Conservation (phyloP, 53 echinoderm and acorn worm genomes). For the Stichopus horrens region DNA sequence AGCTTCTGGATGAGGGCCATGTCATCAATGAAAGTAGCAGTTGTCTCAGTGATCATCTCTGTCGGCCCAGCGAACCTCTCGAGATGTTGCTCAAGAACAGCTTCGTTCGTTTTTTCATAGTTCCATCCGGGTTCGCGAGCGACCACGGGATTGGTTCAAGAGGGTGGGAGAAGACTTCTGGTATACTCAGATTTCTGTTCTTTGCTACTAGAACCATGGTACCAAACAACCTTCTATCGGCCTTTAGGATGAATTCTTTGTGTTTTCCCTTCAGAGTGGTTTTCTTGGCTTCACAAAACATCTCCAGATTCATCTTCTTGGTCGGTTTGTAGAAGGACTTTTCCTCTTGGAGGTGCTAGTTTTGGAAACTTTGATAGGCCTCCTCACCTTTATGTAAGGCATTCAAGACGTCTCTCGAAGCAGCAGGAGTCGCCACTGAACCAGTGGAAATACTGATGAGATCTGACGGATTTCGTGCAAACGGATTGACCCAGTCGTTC, state of each 20-base stretch:
- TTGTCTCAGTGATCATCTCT: neutral
- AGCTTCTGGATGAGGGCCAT: neutral
- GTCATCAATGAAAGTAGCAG: neutral
- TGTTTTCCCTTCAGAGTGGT: neutral
- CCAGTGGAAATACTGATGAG: slow-evolving; percentile 24
- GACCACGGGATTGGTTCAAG: slow-evolving; percentile 46
- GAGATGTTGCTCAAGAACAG: neutral
- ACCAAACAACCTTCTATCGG: slow-evolving; percentile 54
- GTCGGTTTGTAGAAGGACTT: slow-evolving; percentile 22
- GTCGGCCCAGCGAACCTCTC: neutral
- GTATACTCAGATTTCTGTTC: neutral
- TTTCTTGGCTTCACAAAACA: slow-evolving; percentile 4
- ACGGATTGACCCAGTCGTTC: slow-evolving; percentile 54
- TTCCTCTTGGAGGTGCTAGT: neutral
- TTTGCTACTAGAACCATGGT: slow-evolving; percentile 44
- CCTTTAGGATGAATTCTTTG: slow-evolving; percentile 51
- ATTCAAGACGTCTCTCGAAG: neutral
- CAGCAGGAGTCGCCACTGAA: neutral
- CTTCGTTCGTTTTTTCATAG: neutral
- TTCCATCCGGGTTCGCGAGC: neutral
- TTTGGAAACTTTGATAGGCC: neutral
- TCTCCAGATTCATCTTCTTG: slow-evolving; percentile 13
- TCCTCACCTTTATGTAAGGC: neutral
- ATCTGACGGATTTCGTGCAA: neutral
- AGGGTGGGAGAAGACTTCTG: slow-evolving; percentile 26